These are phyloP conservation scores for roundworm (Caenorhabditis elegans) DNA, from an alignment of 1,140 invertebrate species.

Conservation along the genomic window WBcel235 BX284602.5:2417501-2418000, in stretches of 20 bases:
- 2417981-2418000: too few relatives aligned
- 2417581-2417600: conserved; percentile 46
- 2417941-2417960: neutral
- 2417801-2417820: conserved; percentile 96
- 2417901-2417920: conserved; percentile 87
- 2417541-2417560: conserved; percentile 57
- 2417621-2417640: neutral
- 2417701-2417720: conserved; percentile 77
- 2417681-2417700: conserved; percentile 93
- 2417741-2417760: neutral
- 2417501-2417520: too few relatives aligned
- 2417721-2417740: conserved; percentile 75
- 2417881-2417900: conserved; percentile 83
- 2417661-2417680: conserved; percentile 75
- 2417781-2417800: too few relatives aligned
- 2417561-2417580: conserved; percentile 59
- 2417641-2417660: conserved; percentile 99
- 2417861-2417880: conserved; percentile 81
- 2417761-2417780: too few relatives aligned
- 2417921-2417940: neutral
- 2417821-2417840: conserved; percentile 97
- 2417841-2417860: conserved; percentile 99
- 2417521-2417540: neutral
- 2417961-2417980: too few relatives aligned
- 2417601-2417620: conserved; percentile 50